Percentiles rank a stretch among this genome's conserved stretches.
phyloP scores from a whole-genome alignment of 2,888 invertebrate species.

The Bedellia somnulentella region DNA sequence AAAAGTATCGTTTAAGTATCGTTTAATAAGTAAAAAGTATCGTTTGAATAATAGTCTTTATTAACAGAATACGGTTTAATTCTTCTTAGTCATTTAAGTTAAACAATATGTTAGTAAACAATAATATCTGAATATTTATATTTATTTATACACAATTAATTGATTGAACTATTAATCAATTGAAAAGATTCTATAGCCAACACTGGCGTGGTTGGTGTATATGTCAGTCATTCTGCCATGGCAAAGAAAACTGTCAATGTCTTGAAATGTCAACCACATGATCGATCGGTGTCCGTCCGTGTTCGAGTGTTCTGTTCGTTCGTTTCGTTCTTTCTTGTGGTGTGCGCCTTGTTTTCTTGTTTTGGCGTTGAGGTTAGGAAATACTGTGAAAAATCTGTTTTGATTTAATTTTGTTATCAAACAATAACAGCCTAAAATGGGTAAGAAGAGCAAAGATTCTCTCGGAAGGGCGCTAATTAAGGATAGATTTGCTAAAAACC shows the following conservation, averaged over 20 bases:
- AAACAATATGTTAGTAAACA: neutral
- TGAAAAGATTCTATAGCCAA: neutral
- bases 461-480: conserved; percentile 75
- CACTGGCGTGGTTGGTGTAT: too few species aligned
- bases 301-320: too few species aligned
- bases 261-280: neutral
- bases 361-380: too few species aligned
- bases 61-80: neutral
- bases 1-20: too few species aligned
- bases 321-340: too few species aligned
- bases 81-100: neutral
- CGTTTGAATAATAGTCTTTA: neutral
- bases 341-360: too few species aligned
- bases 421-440: conserved; percentile 51
- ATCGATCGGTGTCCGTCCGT: too few species aligned
- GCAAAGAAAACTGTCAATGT: neutral
- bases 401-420: neutral
- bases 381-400: neutral
- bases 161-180: neutral
- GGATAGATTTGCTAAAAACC: conserved; percentile 70
- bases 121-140: neutral
- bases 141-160: neutral
- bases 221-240: too few species aligned
- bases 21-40: too few species aligned
- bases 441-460: conserved; percentile 69